These are phyloP conservation scores for Urocolius indicus DNA, from an alignment of 2,113 vertebrate species.

Conservation along the genomic window DNA sequence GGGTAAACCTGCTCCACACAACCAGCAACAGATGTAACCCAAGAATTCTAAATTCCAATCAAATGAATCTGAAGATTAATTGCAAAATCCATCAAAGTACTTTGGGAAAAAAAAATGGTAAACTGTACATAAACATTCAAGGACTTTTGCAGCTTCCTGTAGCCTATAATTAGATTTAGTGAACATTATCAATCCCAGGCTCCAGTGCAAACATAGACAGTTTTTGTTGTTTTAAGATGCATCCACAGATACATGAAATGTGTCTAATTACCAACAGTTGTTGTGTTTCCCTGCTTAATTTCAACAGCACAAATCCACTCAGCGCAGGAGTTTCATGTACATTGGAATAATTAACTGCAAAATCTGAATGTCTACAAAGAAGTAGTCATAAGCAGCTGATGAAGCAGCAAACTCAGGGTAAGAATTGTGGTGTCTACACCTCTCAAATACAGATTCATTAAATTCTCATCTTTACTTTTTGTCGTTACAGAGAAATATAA, in stretches of 20 bases:
- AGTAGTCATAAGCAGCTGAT: background rate
- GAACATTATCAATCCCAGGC: background rate
- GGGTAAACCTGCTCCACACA: background rate
- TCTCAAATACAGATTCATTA: background rate
- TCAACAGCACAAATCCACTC: slow-evolving; percentile 56
- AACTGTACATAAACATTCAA: slow-evolving; percentile 3
- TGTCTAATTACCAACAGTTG: slow-evolving; percentile 48
- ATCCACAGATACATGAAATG: slow-evolving; percentile 36
- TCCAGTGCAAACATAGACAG: background rate
- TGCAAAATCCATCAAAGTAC: slow-evolving; percentile 51
- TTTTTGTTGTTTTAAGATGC: slow-evolving; percentile 44
- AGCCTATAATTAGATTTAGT: slow-evolving; percentile 40
- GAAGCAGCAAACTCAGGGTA: background rate
- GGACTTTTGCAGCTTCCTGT: background rate
- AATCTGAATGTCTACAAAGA: background rate
- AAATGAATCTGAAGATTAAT: slow-evolving; percentile 59
- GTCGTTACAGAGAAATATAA: background rate
- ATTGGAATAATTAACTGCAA: slow-evolving; percentile 40
- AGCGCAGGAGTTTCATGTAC: background rate
- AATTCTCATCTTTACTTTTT: background rate
- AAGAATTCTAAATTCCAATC: slow-evolving; percentile 44
- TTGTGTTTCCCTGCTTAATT: slow-evolving; percentile 45
- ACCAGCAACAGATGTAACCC: background rate
- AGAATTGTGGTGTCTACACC: background rate
- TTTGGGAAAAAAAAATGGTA: background rate